Evolutionary conservation across 2,113 vertebrate genomes (phyloP), one percentile per base, ranked within the genome.

Genomic region (Fregata magnificens): DNA sequence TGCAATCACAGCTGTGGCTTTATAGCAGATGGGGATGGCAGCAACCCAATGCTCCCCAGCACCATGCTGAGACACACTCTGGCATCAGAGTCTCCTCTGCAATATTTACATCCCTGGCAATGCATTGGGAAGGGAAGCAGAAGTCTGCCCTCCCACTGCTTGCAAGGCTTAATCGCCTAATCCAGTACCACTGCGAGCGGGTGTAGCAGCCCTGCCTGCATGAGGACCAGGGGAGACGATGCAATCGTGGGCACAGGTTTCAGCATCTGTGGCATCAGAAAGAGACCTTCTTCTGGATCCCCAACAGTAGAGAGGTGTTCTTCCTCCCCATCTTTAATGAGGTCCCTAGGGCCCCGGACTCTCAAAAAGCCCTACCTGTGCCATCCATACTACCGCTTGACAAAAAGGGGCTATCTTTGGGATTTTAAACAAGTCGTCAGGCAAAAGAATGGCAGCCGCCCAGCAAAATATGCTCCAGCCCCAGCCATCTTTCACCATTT

Each of bases 401-500:
- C 63, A 82, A 22, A 38, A 50, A 63, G n/a, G 58, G 16, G 28
- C 19, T 7, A 1, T 21, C 58, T 74, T 40, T 15, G 71, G 66
- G 88, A 8, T 52, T 89, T 92, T 59, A 88, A 91, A 79, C 21
- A 8, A 44, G 53, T 58, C 4, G 0, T 47, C 55, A 85, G 82
- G 67, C 42, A 94, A 26, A n/a, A 32, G 62, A 50, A 61, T 42
- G 55, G 82, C 81, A 47, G 78, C 32, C 21, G 7, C 88, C 15
- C 44, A 18, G 70, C 71, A 44, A 94, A 93, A 87, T 66, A 71
- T 47, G 70, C 70, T 88, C 82, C 67, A 82, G 55, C 53, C 38
- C 21, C 36, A 47, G 50, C 44, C 83, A 82, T 88, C 77, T 63
- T 59, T 92, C 92, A 93, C 53, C 71, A 74, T 88, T 83, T 78